phyloP scores from a whole-genome alignment of 1,140 invertebrate genomes.

The Formica selysi region DNA sequence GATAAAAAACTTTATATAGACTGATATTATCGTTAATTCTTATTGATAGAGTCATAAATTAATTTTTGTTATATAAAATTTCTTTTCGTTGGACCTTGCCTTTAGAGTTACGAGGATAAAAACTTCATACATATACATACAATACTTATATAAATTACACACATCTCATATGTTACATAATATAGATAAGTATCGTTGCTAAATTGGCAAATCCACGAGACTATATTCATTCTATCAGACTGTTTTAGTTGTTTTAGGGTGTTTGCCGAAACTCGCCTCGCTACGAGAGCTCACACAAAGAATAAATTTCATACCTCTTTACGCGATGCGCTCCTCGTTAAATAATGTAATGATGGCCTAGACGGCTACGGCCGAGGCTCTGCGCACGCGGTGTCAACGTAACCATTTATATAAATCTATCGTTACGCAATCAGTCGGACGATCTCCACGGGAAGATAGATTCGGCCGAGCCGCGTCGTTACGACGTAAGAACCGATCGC shows the following conservation, averaged over 20 bases:
- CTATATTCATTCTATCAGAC: conserved; percentile 5
- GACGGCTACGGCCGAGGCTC: conserved; percentile 78
- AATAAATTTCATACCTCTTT: conserved; percentile 27
- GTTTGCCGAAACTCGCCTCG: background rate
- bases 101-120: background rate
- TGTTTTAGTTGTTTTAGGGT: background rate
- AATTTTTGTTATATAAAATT: background rate
- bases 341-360: conserved; percentile 84
- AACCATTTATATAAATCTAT: conserved; percentile 87
- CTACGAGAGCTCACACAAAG: background rate
- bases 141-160: conserved; percentile 26
- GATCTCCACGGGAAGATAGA: conserved; percentile 78
- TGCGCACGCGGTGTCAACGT: conserved; percentile 84
- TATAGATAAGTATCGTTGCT: conserved; percentile 6
- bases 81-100: background rate
- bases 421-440: conserved; percentile 83
- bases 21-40: background rate
- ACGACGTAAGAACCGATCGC: conserved; percentile 13
- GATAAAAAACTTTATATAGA: conserved; percentile 4
- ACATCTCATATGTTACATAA: conserved; percentile 33
- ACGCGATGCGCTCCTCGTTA: conserved; percentile 77
- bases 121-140: background rate
- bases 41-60: background rate
- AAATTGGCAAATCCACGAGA: background rate
- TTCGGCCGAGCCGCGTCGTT: conserved; percentile 70